Evolutionary conservation across 2,797 vertebrate species (phyloP).

Genomic region (Ctenosaura bakeri): DNA sequence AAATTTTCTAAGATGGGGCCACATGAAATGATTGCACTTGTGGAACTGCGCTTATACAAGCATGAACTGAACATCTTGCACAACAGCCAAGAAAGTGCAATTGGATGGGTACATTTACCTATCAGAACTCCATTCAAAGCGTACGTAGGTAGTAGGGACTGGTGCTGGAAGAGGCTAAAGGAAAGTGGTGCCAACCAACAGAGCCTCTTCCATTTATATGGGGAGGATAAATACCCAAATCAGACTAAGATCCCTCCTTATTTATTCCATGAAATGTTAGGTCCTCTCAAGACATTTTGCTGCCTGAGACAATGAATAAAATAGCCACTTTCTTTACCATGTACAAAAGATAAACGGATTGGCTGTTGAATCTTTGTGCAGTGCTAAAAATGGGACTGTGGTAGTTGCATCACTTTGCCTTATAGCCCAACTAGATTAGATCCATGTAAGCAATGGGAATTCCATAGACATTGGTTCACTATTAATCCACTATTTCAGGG

Average conservation of each 20-base stretch:
- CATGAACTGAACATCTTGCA: too few relatives aligned
- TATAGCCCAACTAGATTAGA: not conserved
- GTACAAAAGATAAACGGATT: not conserved
- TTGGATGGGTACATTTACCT: too few relatives aligned
- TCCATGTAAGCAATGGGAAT: too few relatives aligned
- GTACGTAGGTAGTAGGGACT: too few relatives aligned
- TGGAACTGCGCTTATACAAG: too few relatives aligned
- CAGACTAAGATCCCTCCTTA: not conserved
- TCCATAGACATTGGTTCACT: too few relatives aligned
- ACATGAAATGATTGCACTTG: too few relatives aligned
- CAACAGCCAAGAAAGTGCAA: too few relatives aligned
- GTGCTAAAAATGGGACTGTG: not conserved
- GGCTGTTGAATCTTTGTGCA: not conserved
- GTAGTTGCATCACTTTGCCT: not conserved
- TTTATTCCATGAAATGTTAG: not conserved
- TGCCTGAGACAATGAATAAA: not conserved
- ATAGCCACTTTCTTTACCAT: not conserved
- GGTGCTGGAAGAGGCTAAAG: too few relatives aligned
- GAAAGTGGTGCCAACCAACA: not conserved
- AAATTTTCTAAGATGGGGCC: too few relatives aligned
- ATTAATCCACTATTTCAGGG: too few relatives aligned
- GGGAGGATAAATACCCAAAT: not conserved
- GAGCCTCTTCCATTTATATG: not conserved
- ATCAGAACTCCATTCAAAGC: too few relatives aligned
- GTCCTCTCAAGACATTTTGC: not conserved